Evolutionary conservation across 2,888 invertebrate genomes (phyloP), one percentile per base, ranked within the genome.

Genomic region (Anoncus sp.): DNA sequence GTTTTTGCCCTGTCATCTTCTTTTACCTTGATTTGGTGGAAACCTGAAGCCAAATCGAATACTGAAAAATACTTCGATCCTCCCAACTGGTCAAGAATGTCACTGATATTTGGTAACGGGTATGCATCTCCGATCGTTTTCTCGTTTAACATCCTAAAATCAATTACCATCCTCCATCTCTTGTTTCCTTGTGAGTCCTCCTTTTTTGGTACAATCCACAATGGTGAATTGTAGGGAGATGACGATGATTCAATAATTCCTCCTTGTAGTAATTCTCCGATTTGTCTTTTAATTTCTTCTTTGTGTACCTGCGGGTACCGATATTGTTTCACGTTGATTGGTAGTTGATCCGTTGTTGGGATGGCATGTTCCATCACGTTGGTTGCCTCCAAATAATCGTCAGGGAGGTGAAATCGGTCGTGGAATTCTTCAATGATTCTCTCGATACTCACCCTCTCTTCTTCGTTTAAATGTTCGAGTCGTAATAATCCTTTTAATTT

Each of bases 11-110:
- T 7, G 5, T 18, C 4, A 31, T 66, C 20, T 71, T 71, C 12
- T 71, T 71, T 18, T 59, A 78, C 2, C 71, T 65, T 6, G 59
- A 59, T 14, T 55, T n/a, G n/a, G n/a, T n/a, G n/a, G n/a, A n/a
- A n/a, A n/a, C n/a, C n/a, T n/a, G n/a, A n/a, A n/a, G n/a, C 70
- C 1, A 71, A 12, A 27, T 76, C 65, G 6, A 74, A 4, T 0
- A 59, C 69, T 0, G 49, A 69, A 16, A 69, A 69, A n/a, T 69
- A 69, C 12, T 69, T 59, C 1, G 57, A 53, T 5, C 47, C 12
- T 3, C 71, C 71, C 1, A 62, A n/a, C 31, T 71, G 71, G 9
- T 71, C 62, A 1, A 71, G 53, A 31, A 62, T 71, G 16, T 71
- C 71, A 1, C 7, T 53, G 5, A 71, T 71, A 31, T 62, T 51